Base-by-base conservation (phyloP, 2,797 vertebrate genomes). In the Alectoris magna region DNA sequence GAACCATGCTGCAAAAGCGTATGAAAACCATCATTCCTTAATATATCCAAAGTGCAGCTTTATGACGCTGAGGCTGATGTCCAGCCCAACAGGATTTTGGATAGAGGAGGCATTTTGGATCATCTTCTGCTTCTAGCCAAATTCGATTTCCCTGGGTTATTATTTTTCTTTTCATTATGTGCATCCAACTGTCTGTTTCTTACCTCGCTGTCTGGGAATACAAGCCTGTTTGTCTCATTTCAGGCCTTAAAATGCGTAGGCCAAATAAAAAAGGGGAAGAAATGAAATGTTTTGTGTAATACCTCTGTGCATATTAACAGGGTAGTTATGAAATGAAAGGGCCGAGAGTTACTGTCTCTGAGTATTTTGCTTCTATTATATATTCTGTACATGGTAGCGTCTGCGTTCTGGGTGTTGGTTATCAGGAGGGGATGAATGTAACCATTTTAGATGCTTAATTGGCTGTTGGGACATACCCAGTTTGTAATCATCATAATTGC, bases 201-300 rank as follows among this genome's bases (percentile, higher is more conserved):
- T 95, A 95, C 95, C 96, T 95, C 83, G 93, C 84, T 4, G 94
- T 95, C 92, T 92, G 90, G 89, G 90, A 94, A 94, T 93, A 95
- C 75, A 90, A 95, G 87, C 84, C 53, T 38, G 77, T 95, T 93
- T 88, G 92, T 94, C 85, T 94, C 86, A 72, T 91, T 95, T 95
- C 74, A 86, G 89, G 82, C 89, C 56, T 92, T 91, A 90, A 92
- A 94, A 86, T 90, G 83, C 49, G 71, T 88, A 78, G 91, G 82
- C 81, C 22, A 81, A 73, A 94, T 93, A 56, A 18, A 24, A 48
- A 8, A 12, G 31, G 31, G n/a, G n/a, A 34, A 34, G 31, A 22
- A 26, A 56, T 29, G 31, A 31, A 41, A 51, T 67, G 34, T 51
- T 94, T 92, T 43, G 51, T 39, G 67, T 56, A 75, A 49, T 78